Evolutionary conservation across 2,113 vertebrate genomes (phyloP).

Genomic region (Globicephala melas): DNA sequence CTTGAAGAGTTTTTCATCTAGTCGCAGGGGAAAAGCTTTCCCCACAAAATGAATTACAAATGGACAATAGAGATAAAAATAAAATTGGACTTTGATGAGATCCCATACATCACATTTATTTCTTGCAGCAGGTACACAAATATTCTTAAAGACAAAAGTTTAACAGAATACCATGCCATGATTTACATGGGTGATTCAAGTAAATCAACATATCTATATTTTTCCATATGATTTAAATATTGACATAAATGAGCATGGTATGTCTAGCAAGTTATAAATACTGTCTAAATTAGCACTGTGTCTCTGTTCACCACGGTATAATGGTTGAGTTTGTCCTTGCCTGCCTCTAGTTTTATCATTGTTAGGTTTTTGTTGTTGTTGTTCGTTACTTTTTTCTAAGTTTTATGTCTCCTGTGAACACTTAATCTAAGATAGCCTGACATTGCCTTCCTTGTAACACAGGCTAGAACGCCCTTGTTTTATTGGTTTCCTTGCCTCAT

Average conservation of each 20-base stretch:
- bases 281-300: neutral
- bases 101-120: neutral
- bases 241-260: neutral
- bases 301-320: neutral
- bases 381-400: neutral
- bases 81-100: neutral
- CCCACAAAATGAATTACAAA: neutral
- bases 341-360: neutral
- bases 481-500: neutral
- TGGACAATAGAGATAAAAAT: neutral
- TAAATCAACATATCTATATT: neutral
- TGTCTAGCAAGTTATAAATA: no score
- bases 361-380: no score
- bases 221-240: neutral
- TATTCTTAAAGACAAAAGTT: neutral
- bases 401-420: neutral
- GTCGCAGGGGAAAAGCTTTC: neutral
- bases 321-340: neutral
- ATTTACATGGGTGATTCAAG: neutral
- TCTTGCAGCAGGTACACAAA: neutral
- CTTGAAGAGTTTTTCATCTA: neutral
- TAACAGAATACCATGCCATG: neutral
- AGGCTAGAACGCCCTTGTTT: neutral
- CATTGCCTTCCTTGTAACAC: neutral
- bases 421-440: neutral